These are phyloP conservation scores for Festucalex cinctus DNA, from an alignment of 2,113 vertebrate genomes.

Conservation along the genomic window DNA sequence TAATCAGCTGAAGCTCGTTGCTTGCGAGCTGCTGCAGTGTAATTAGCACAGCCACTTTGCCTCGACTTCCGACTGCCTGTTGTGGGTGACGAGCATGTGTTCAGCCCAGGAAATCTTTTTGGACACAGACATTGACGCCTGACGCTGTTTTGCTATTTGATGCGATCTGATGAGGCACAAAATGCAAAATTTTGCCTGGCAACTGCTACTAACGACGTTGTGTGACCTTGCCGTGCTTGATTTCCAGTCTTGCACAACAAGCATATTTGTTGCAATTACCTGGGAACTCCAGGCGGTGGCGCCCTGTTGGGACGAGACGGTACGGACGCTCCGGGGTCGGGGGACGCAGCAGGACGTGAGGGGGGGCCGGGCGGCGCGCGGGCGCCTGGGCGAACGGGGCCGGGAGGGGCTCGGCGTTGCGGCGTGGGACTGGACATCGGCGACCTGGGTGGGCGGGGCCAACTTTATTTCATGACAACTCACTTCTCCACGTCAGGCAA, in stretches of 20 bases:
- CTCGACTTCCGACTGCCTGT: too few relatives aligned
- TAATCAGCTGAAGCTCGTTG: too few relatives aligned
- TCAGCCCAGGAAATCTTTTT: too few relatives aligned
- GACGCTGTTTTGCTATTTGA: too few relatives aligned
- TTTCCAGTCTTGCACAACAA: too few relatives aligned
- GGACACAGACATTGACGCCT: too few relatives aligned
- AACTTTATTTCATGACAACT: too few relatives aligned
- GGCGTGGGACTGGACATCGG: conserved; percentile 95
- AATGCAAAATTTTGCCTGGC: not conserved
- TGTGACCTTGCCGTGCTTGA: not conserved
- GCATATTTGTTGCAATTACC: conserved; percentile 61
- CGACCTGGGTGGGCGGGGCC: conserved; percentile 73
- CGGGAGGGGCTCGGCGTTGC: conserved; percentile 89
- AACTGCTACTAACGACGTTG: not conserved
- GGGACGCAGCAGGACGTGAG: conserved; percentile 84
- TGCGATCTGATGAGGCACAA: not conserved
- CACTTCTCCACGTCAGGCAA: too few relatives aligned
- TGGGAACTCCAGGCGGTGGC: conserved; percentile 89
- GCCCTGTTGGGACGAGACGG: conserved; percentile 94
- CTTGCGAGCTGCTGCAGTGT: too few relatives aligned
- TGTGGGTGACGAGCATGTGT: too few relatives aligned
- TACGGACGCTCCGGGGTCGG: conserved; percentile 90
- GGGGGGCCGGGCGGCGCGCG: conserved; percentile 87
- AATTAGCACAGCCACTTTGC: too few relatives aligned
- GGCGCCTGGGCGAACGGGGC: conserved; percentile 87